A percentile compares a stretch with the other conserved stretches of the same genome.
Evolutionary conservation across 2,113 vertebrate genomes (phyloP).

Genomic region (Macrotus californicus): DNA sequence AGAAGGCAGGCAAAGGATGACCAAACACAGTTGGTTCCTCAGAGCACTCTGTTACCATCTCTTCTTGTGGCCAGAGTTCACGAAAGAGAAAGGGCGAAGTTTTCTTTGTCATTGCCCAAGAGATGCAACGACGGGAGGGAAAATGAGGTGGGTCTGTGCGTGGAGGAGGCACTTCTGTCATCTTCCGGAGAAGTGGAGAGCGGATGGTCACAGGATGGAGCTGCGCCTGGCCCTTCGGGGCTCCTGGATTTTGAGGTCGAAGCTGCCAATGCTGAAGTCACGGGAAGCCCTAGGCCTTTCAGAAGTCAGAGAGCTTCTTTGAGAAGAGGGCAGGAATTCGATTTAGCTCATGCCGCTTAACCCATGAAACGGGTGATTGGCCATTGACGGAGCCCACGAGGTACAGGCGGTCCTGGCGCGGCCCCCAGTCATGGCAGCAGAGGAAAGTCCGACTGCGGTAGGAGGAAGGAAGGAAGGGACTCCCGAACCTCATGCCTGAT

Average conservation of each 20-base stretch:
- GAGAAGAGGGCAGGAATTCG: not conserved
- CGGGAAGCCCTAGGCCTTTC: not conserved
- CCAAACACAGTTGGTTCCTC: not conserved
- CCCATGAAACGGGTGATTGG: not conserved
- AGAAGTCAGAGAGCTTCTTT: not conserved
- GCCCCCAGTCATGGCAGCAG: not conserved
- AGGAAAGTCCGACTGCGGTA: not conserved
- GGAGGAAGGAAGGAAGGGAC: not conserved
- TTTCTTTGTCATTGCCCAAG: not conserved
- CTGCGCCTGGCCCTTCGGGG: not conserved
- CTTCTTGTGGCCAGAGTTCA: not conserved
- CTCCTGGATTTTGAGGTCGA: not conserved
- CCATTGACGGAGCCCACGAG: not conserved
- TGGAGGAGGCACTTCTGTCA: no score
- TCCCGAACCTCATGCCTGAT: not conserved
- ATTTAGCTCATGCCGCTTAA: not conserved
- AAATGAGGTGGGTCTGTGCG: not conserved
- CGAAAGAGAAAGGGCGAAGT: not conserved
- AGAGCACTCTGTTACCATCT: not conserved
- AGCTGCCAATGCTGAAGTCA: not conserved
- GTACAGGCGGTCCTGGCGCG: not conserved
- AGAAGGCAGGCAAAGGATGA: not conserved
- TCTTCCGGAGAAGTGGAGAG: not conserved
- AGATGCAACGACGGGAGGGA: not conserved
- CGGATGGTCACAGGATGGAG: not conserved